A percentile compares a stretch with the other conserved stretches of the same genome.
These are phyloP conservation scores for Brachypteracias leptosomus DNA, from an alignment of 2,113 vertebrate genomes.

Conservation along the genomic window DNA sequence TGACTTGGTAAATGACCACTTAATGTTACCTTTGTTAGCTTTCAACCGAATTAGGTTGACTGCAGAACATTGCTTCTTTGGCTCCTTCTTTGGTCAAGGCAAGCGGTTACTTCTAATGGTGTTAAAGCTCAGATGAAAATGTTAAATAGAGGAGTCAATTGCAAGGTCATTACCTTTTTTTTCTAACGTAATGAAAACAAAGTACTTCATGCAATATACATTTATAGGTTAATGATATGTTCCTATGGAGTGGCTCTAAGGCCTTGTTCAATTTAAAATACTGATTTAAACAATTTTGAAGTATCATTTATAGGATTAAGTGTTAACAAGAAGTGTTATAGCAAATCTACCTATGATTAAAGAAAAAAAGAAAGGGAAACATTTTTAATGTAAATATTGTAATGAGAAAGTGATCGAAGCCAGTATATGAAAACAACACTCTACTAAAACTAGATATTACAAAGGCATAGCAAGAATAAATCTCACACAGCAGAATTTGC, in stretches of 20 bases:
- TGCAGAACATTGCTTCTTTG: slow-evolving; percentile 36
- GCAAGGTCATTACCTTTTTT: slow-evolving; percentile 70
- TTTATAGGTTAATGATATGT: slow-evolving; percentile 71
- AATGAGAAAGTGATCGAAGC: neutral
- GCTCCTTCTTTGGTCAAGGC: slow-evolving; percentile 35
- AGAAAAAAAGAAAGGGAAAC: neutral
- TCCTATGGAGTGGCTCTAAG: slow-evolving; percentile 52
- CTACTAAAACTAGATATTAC: neutral
- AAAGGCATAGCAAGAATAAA: neutral
- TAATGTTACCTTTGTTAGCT: slow-evolving; percentile 59
- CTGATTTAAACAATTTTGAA: slow-evolving; percentile 67
- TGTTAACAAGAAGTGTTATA: slow-evolving; percentile 37
- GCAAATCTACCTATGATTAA: slow-evolving; percentile 22
- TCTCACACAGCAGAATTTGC: neutral
- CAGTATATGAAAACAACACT: neutral
- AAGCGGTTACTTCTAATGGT: slow-evolving; percentile 66
- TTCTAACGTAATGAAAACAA: slow-evolving; percentile 70
- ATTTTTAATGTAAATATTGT: neutral
- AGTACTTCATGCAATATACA: slow-evolving; percentile 64
- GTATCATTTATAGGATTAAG: slow-evolving; percentile 65
- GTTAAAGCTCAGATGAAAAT: slow-evolving; percentile 64
- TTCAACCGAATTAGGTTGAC: slow-evolving; percentile 64
- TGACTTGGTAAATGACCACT: slow-evolving; percentile 60
- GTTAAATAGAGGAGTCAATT: slow-evolving; percentile 73
- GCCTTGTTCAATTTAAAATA: slow-evolving; percentile 65